Evolutionary conservation across 1,140 invertebrate species (phyloP), one percentile per base, ranked within the genome.

Genomic region (Drosophila paulistorum): DNA sequence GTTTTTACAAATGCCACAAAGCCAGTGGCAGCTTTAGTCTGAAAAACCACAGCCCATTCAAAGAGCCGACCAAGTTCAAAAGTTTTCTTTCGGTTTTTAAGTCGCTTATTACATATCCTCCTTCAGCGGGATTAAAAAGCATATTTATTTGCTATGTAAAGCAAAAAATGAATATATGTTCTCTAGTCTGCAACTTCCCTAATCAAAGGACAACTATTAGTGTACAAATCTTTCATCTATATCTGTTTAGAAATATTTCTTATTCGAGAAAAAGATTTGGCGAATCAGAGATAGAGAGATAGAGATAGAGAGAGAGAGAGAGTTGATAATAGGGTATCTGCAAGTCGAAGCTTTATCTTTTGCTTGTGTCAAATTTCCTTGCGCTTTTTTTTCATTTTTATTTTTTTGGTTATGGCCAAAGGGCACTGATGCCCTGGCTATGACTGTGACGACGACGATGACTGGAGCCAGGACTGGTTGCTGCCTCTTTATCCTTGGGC

Each of bases 361-460:
- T 23, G 7, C 14, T 48, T 48, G 42, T 45, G 35, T 9, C 3
- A 3, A 14, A 14, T 45, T 45, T 45, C 14, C 3, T 7, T 23
- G 17, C 23, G 3, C 20, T 14, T 45, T 45, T 45, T 45, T 45
- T 17, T 1, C 14, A 6, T 42, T 41, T 41, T 41, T 10, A 0
- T 54, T 55, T 35, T 54, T 59, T 51, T 57, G 54, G 37, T 30
- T 35, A 41, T 30, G 72, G 66, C 37, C 33, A 59, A 68, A 60
- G 65, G 67, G 5, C 65, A 64, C 57, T 55, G 54, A 81, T 85
- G 81, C 78, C 81, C 82, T 86, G 81, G 9, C 70, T 72, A 65
- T 75, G 74, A 81, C 68, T 74, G 61, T 45, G 68, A 17, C 48
- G 20, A 57, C 13, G 23, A 26, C 20, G 51, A 2, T 17, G 48